Evolutionary conservation across 64 coral and sea anemone species (phyloP).

Genomic region (Montipora cactus): DNA sequence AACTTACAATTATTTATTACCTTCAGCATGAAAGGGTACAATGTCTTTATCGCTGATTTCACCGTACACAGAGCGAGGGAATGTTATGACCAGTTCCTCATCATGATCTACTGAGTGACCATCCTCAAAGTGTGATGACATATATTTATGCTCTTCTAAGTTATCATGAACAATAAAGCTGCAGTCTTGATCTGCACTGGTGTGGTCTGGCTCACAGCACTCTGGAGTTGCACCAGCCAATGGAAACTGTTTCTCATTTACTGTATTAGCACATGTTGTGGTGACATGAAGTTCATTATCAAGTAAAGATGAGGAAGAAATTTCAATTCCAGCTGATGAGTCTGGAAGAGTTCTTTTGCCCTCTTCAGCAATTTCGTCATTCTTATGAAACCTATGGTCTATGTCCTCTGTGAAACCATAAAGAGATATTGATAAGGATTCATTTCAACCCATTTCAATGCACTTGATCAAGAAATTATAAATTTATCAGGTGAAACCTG

Average conservation of each 20-base stretch:
- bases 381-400: conserved; percentile 11
- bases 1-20: background rate
- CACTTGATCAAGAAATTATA: too few relatives aligned
- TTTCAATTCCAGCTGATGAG: background rate
- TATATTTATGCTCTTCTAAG: background rate
- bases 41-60: conserved; percentile 33
- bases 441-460: too few relatives aligned
- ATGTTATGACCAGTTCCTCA: conserved; percentile 46
- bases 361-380: background rate
- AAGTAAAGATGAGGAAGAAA: background rate
- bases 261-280: background rate
- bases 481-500: too few relatives aligned
- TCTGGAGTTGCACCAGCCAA: background rate
- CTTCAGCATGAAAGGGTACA: conserved; percentile 19
- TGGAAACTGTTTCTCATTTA: background rate
- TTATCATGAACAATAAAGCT: conserved; percentile 11
- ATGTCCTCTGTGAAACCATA: background rate
- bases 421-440: too few relatives aligned
- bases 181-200: conserved; percentile 25
- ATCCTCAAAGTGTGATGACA: conserved; percentile 29
- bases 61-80: conserved; percentile 20
- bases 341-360: background rate
- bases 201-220: conserved; percentile 10
- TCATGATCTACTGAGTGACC: background rate
- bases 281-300: conserved; percentile 1